Percentiles rank a stretch among this genome's conserved stretches.
Conservation (phyloP, 2,888 invertebrate genomes). For the Lampropteryx suffumata region DNA sequence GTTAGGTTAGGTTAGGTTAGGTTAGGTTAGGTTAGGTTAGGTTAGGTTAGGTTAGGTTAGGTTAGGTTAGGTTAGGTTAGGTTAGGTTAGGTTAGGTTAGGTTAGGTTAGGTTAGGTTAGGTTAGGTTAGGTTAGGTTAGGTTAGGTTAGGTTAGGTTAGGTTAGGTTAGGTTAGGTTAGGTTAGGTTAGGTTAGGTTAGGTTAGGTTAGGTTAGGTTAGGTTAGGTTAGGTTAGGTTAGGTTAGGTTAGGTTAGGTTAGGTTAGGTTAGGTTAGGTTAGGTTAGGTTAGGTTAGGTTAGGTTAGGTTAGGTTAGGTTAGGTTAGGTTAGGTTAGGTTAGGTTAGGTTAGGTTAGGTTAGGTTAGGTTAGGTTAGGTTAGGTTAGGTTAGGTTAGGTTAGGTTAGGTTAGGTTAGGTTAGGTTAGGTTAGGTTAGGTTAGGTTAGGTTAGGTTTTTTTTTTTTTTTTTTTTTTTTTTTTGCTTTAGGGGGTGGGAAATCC, state of each 20-base stretch:
- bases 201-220: conserved; percentile 11
- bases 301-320: conserved; percentile 14
- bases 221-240: conserved; percentile 10
- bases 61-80: conserved; percentile 16
- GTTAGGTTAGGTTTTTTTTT: too few species aligned
- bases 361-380: conserved; percentile 20
- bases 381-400: conserved; percentile 20
- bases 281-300: conserved; percentile 16
- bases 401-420: conserved; percentile 11
- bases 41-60: conserved; percentile 17
- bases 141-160: conserved; percentile 14
- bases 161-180: conserved; percentile 15
- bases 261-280: conserved; percentile 16
- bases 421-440: conserved; percentile 25
- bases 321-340: conserved; percentile 10
- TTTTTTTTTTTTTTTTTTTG: too few species aligned
- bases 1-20: conserved; percentile 17
- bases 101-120: conserved; percentile 14
- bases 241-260: conserved; percentile 15
- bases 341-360: conserved; percentile 16
- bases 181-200: conserved; percentile 16
- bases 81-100: conserved; percentile 14
- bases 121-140: conserved; percentile 10
- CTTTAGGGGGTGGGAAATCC: too few species aligned
- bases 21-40: conserved; percentile 10